Evolutionary conservation across 2,888 invertebrate genomes (phyloP).

Genomic region (Keiferia lycopersicella): DNA sequence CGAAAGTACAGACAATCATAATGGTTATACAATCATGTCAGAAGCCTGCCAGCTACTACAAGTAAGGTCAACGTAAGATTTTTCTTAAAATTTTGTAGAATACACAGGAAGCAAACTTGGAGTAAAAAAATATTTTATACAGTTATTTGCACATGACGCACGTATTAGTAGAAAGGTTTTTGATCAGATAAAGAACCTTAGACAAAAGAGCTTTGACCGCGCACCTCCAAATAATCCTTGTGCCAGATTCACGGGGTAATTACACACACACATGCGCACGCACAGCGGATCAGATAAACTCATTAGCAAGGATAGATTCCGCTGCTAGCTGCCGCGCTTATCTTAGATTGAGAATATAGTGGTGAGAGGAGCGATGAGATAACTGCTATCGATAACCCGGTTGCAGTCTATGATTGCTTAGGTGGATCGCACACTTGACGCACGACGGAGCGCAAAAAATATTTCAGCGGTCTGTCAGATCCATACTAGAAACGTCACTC

Average conservation of each 20-base stretch:
- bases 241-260: slow-evolving; percentile 75
- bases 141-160: not conserved
- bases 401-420: no score
- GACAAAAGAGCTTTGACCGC: slow-evolving; percentile 51
- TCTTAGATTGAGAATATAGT: slow-evolving; percentile 43
- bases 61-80: no score
- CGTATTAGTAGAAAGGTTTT: not conserved
- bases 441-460: no score
- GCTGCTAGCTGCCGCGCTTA: slow-evolving; percentile 66
- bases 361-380: slow-evolving; percentile 35
- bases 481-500: no score
- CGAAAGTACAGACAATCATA: not conserved
- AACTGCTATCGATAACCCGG: no score
- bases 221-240: slow-evolving; percentile 66
- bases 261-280: slow-evolving; percentile 55
- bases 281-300: slow-evolving; percentile 70
- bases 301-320: slow-evolving; percentile 80
- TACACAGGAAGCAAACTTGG: no score
- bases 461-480: no score
- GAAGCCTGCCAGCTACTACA: no score
- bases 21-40: no score
- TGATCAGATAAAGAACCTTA: slow-evolving; percentile 35
- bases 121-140: no score
- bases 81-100: no score
- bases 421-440: no score